A percentile compares a stretch with the other conserved stretches of the same genome.
Evolutionary conservation across 2,113 vertebrate species (phyloP).

Genomic region (Pithys albifrons): DNA sequence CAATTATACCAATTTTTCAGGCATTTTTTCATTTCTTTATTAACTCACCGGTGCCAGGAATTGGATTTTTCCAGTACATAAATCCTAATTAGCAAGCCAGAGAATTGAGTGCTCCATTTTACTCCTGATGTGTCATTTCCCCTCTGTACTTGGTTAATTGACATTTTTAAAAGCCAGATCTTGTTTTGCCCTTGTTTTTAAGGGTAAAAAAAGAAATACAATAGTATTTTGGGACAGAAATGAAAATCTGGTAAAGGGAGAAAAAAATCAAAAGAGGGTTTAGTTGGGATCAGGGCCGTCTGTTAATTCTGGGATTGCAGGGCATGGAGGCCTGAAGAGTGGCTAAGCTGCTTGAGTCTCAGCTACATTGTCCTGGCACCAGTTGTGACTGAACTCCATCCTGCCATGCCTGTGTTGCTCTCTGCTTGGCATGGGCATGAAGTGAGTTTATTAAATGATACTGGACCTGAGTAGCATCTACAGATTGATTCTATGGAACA

Average conservation of each 20-base stretch:
- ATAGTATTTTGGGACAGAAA: neutral
- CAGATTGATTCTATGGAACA: neutral
- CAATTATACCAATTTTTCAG: constrained; percentile 63
- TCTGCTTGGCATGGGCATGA: neutral
- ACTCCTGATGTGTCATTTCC: constrained; percentile 45
- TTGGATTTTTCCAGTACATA: constrained; percentile 63
- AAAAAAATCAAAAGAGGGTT: neutral
- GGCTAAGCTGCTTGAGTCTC: neutral
- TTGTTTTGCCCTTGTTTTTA: neutral
- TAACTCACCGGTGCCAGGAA: constrained; percentile 49
- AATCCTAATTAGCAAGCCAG: constrained; percentile 58
- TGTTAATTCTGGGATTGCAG: neutral
- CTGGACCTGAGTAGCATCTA: neutral
- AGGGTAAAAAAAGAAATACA: neutral
- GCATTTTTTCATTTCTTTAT: constrained; percentile 52
- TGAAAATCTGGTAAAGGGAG: neutral
- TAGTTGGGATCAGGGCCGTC: neutral
- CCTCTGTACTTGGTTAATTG: constrained; percentile 48
- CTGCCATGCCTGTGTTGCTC: accelerated
- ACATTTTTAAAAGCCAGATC: constrained; percentile 1
- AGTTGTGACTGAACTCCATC: neutral
- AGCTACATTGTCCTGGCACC: neutral
- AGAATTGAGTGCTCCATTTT: constrained; percentile 48
- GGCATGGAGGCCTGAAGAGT: neutral
- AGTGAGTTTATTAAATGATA: neutral